Evolutionary conservation across 2,113 vertebrate species (phyloP), one percentile per base, ranked within the genome.

Genomic region (Phasianus colchicus): DNA sequence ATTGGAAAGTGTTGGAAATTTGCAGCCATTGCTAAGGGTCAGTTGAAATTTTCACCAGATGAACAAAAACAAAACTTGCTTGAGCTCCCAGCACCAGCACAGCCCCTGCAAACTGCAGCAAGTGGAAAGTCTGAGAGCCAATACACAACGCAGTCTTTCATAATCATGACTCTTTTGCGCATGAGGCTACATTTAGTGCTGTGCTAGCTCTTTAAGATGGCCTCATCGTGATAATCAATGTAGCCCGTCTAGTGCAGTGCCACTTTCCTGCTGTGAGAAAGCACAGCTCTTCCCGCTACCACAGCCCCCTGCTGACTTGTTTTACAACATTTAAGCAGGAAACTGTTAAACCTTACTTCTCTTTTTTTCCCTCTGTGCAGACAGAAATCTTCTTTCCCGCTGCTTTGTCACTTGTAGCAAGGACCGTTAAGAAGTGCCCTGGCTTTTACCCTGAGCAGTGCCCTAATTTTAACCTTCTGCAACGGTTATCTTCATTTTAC

Each of bases 381-480:
- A 76, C 77, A 95, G 86, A 96, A 91, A 77, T 79, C 83, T 77
- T 86, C 89, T 95, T 95, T 95, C 96, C 90, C 93, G 90, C 89
- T 96, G 94, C 57, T 72, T 96, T 92, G 91, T 96, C 61, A 54
- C 73, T 93, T 86, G 57, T 81, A 78, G 50, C 75, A 87, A 92
- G 66, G 94, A 74, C 40, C 38, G 73, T 96, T 95, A 89, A 95
- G 52, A 70, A 83, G 70, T 96, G 63, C 90, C 91, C 93, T 64
- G 57, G 61, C 61, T 91, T 95, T 93, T 96, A 92, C 91, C 86
- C 85, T 74, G 61, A 87, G 42, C 22, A 40, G 69, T 97, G 97
- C 90, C 97, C 97, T 95, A 89, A 88, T 77, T 96, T 96, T 98
- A 95, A 98, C 97, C 96, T 92, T 47, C 21, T 95, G 55, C 42